A percentile compares a stretch with the other conserved stretches of the same genome.
Evolutionary conservation across 2,888 invertebrate species (phyloP).

Genomic region (Ornithoptera alexandrae): DNA sequence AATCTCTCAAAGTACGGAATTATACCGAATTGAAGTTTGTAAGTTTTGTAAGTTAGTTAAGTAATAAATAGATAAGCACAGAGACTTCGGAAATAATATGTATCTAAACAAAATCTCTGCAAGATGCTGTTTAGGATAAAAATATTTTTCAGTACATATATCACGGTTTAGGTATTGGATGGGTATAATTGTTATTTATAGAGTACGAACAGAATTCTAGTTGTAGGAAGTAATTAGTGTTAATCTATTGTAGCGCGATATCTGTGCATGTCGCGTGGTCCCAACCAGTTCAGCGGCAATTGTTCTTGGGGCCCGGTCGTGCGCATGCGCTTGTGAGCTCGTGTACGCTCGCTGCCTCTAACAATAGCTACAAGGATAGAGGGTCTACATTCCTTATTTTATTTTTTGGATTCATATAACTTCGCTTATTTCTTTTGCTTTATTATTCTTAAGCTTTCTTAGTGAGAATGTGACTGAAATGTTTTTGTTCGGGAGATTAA

Average conservation of each 20-base stretch:
- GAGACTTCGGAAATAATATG: too few species aligned
- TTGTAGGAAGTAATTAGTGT: slow-evolving; percentile 67
- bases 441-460: background rate
- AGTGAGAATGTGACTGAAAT: background rate
- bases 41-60: too few species aligned
- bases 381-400: slow-evolving; percentile 6
- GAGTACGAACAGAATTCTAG: slow-evolving; percentile 25
- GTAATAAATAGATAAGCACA: too few species aligned
- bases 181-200: too few species aligned
- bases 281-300: slow-evolving; percentile 34
- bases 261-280: slow-evolving; percentile 57
- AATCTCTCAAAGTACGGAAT: too few species aligned
- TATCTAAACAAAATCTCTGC: too few species aligned
- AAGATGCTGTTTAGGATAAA: too few species aligned
- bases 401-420: background rate
- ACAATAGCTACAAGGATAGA: slow-evolving; percentile 13
- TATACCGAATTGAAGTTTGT: too few species aligned
- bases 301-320: slow-evolving; percentile 42
- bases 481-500: too few species aligned
- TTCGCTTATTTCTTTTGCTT: background rate
- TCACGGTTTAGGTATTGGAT: too few species aligned
- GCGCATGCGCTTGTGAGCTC: slow-evolving; percentile 29
- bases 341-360: slow-evolving; percentile 22
- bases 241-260: slow-evolving; percentile 71
- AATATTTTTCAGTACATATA: too few species aligned